Evolutionary conservation across 2,797 vertebrate species (phyloP).

Genomic region (Neomorphus geoffroyi): DNA sequence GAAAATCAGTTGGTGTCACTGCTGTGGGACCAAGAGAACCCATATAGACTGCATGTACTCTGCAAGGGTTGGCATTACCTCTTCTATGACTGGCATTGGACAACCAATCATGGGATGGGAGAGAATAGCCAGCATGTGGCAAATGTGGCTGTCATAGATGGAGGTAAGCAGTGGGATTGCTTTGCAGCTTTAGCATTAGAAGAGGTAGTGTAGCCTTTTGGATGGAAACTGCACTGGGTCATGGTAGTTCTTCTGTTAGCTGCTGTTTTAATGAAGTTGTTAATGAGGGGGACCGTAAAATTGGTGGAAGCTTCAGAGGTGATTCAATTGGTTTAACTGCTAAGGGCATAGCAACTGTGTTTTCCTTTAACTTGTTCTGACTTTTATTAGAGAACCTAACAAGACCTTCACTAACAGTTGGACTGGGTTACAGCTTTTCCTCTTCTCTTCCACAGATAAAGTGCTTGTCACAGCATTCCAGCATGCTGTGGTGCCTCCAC

Average conservation of each 20-base stretch:
- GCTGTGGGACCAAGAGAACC: conserved; percentile 86
- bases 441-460: conserved; percentile 77
- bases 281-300: accelerated
- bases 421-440: neutral
- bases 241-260: neutral
- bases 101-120: conserved; percentile 82
- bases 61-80: conserved; percentile 83
- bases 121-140: conserved; percentile 75
- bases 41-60: conserved; percentile 84
- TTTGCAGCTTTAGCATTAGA: neutral
- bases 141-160: conserved; percentile 93
- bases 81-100: conserved; percentile 91
- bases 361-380: neutral
- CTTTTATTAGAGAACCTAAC: neutral
- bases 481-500: conserved; percentile 89
- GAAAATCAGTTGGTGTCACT: conserved; percentile 80
- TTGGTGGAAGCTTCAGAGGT: neutral
- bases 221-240: neutral
- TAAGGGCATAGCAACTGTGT: neutral
- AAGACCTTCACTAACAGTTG: neutral
- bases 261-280: neutral
- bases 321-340: neutral
- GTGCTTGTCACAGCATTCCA: conserved; percentile 89
- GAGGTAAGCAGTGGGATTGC: conserved; percentile 79
- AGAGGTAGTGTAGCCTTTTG: neutral